Base-by-base conservation (phyloP, 2,797 vertebrate genomes). In the Remorina albescens region DNA sequence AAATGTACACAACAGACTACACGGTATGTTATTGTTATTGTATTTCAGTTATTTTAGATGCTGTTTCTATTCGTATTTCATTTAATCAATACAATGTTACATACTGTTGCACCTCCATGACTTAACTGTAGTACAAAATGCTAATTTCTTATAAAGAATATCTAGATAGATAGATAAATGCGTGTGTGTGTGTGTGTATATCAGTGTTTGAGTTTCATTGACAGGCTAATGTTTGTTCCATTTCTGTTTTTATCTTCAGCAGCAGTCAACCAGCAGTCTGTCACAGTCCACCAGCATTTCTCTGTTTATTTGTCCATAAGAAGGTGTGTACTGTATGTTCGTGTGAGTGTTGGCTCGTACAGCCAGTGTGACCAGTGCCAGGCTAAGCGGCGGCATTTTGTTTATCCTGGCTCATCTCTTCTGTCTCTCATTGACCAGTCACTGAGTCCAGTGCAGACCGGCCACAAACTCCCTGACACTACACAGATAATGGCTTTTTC, bases 401-500 rank as follows among this genome's bases (percentile, higher is more conserved):
- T 87, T 81, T 81, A 76, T 77, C 50, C 59, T 68, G 71, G 63
- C 76, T 75, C 71, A 18, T 80, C 62, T 71, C 37, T 49, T 46
- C 54, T 75, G 59, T 74, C 71, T 88, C 73, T 53, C 79, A 82
- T 81, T 87, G 82, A 89, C 81, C 83, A 76, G 62, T 84, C 74
- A 66, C 57, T 12, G 42, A 51, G 69, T 75, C 74, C 55, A 8
- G 30, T 11, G 79, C 41, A 36, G 76, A 71, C 81, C 3, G 61
- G 78, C 51, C 80, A 74, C 13, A 72, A 67, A 26, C 74, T 64
- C 51, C 59, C 77, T 53, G 54, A 69, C 77, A 73, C 66, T 25
- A 25, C 70, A 51, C 51, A 81, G 76, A 86, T 83, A 87, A 90
- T 89, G 75, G 89, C 78, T 86, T 87, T 81, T 81, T 73, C 78